These are phyloP conservation scores for Phalloptychus januarius DNA, from an alignment of 2,797 vertebrate genomes.

Conservation along the genomic window DNA sequence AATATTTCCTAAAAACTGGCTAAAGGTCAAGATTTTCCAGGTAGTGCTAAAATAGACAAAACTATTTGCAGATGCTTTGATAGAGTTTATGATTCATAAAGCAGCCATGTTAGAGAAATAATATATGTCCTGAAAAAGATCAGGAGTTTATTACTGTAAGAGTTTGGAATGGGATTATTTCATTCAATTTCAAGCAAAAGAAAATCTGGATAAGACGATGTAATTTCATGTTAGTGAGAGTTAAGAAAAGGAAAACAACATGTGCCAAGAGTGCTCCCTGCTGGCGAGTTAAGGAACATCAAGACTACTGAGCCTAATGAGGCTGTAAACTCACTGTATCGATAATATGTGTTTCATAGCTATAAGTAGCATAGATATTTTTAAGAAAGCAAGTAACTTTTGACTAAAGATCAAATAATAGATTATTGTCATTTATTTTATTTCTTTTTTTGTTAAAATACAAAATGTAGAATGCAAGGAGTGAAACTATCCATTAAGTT, in stretches of 20 bases:
- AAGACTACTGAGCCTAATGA: slow-evolving; percentile 13
- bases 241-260: slow-evolving; percentile 25
- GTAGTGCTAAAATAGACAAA: slow-evolving; percentile 36
- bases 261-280: slow-evolving; percentile 84
- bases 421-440: background rate
- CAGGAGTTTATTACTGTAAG: slow-evolving; percentile 29
- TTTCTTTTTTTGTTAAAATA: background rate
- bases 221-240: slow-evolving; percentile 15
- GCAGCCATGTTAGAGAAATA: slow-evolving; percentile 1
- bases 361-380: background rate
- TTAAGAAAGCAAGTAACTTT: background rate
- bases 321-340: slow-evolving; percentile 32
- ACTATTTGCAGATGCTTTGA: background rate
- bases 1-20: slow-evolving; percentile 30
- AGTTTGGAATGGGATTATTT: slow-evolving; percentile 40
- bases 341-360: background rate
- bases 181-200: slow-evolving; percentile 35
- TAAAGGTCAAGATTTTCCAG: slow-evolving; percentile 29
- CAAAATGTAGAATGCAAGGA: background rate
- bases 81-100: background rate
- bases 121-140: slow-evolving; percentile 18
- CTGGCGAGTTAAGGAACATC: slow-evolving; percentile 59
- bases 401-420: background rate
- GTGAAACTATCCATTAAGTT: background rate
- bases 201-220: slow-evolving; percentile 37